A percentile compares a stretch with the other conserved stretches of the same genome.
These are phyloP conservation scores for Lagria hirta DNA, from an alignment of 2,888 invertebrate genomes.

Conservation along the genomic window DNA sequence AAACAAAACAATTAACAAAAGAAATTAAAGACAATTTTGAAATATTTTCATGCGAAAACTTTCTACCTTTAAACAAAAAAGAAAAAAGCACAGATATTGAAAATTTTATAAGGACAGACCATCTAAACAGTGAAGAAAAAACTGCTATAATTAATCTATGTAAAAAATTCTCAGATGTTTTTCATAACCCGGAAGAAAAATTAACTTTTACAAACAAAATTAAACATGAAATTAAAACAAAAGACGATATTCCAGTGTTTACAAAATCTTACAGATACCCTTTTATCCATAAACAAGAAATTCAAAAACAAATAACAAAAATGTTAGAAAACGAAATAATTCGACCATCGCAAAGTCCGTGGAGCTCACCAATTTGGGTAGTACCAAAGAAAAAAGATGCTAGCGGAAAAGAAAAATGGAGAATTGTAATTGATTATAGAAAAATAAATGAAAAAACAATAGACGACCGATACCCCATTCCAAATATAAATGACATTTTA, in stretches of 20 bases:
- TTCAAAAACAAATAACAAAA: slow-evolving; percentile 24
- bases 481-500: slow-evolving; percentile 46
- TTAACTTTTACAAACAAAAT: slow-evolving; percentile 25
- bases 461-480: slow-evolving; percentile 44
- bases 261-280: slow-evolving; percentile 29
- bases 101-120: no score
- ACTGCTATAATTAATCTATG: no score
- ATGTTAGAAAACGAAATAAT: slow-evolving; percentile 26
- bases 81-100: no score
- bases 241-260: slow-evolving; percentile 25
- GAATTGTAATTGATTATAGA: slow-evolving; percentile 47
- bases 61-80: no score
- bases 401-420: slow-evolving; percentile 37
- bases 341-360: slow-evolving; percentile 33
- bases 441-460: slow-evolving; percentile 48
- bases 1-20: no score
- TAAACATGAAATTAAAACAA: slow-evolving; percentile 29
- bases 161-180: slow-evolving; percentile 19
- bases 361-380: slow-evolving; percentile 34
- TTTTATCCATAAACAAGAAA: slow-evolving; percentile 25
- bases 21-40: no score
- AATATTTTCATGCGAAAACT: no score
- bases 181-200: slow-evolving; percentile 19
- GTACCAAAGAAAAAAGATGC: slow-evolving; percentile 43
- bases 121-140: no score